Evolutionary conservation across 92 coral and sea anemone species (phyloP), one percentile per base, ranked within the genome.

Genomic region (Epizoanthus fatuus): DNA sequence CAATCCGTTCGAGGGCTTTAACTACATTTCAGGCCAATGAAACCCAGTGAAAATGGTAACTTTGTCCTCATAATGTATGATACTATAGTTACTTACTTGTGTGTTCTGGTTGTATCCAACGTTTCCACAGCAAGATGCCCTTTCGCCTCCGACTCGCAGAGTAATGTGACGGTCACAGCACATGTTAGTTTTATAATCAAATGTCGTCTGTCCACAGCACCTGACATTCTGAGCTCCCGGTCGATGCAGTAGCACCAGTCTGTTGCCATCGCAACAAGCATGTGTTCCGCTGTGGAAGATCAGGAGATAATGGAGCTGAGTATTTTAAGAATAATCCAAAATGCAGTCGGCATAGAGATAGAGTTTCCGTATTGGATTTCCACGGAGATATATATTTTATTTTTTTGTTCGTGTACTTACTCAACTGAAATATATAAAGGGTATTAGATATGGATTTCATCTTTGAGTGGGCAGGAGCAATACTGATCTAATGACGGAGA

Each of bases 171-270:
- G 8, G 19, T 51, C 3, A 70, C 81, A 83, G 14, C 87, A 71
- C 57, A 84, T 40, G 25, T 84, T 83, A 9, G 79, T 84, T 2
- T 12, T 45, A 14, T 5, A n/a, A 25, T 73, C 57, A 56, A 17
- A 84, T 4, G 87, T 73, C 19, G 32, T 38, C 13, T 12, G 67
- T 9, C 80, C 80, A 45, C 87, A 84, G 51, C 87, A 84, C 4
- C 45, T 35, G n/a, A 49, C 79, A 72, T 69, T 69, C 10, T n/a
- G 80, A 19, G 77, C 79, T 17, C 69, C 80, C 7, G 47, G 55
- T 17, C 20, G 87, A 10, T 39, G 49, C 3, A 72, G 69, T 63
- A 4, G 35, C 12, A 77, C 57, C 16, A 77, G 71, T 3, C 12
- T 17, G 38, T 58, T 53, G 44, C 88, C 84, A 16, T 52, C 3